Conservation (phyloP, 2,113 vertebrate species). For the Ardeotis arabs region DNA sequence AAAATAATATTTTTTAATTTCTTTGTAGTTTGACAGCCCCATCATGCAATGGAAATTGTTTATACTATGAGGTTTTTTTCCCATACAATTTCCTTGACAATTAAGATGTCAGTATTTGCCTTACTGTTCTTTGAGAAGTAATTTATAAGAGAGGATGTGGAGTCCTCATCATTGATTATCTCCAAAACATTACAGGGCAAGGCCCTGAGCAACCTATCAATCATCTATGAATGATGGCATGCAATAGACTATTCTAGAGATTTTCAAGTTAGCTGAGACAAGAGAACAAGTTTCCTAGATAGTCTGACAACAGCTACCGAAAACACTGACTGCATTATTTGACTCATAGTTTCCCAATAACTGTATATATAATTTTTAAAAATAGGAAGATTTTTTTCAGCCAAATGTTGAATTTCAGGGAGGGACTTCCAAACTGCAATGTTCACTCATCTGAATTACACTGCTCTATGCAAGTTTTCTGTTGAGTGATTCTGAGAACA, state of each 20-base stretch:
- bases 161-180: not conserved
- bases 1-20: not conserved
- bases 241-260: not conserved
- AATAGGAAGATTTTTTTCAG: not conserved
- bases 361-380: not conserved
- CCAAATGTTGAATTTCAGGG: not conserved
- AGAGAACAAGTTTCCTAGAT: not conserved
- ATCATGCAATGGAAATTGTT: not conserved
- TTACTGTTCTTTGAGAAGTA: not conserved
- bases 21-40: not conserved
- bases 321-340: not conserved
- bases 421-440: not conserved
- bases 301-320: not conserved
- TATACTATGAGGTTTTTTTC: not conserved
- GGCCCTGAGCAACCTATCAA: not conserved
- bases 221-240: not conserved
- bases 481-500: not conserved
- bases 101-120: not conserved
- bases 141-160: not conserved
- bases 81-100: not conserved
- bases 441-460: not conserved
- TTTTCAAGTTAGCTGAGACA: not conserved
- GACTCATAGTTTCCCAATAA: not conserved
- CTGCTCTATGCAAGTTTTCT: not conserved
- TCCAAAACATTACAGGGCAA: not conserved